Base-by-base conservation (phyloP, 2,888 invertebrate genomes). In the Leucophenga montana region DNA sequence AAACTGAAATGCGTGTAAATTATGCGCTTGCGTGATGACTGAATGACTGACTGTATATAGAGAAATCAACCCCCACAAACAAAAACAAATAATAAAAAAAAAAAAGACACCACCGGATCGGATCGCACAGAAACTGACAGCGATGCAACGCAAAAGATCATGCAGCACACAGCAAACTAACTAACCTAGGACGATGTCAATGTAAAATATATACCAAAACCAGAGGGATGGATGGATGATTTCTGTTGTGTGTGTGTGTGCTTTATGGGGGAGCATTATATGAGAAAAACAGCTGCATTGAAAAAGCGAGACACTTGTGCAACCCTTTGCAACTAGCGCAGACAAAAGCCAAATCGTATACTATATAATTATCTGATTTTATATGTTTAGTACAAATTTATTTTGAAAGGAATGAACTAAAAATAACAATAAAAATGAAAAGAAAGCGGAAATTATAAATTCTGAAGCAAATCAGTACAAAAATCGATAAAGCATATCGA, bases 51-150 rank as follows among this genome's bases (percentile, higher is more conserved):
- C 61, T 59, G 22, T 77, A 75, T 75, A 67, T 67, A 69, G 69
- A 67, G 46, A 78, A 81, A 77, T 72, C 83, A 82, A 82, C 82
- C 82, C 83, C 82, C 82, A 78, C 77, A 73, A 73, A 50, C 16
- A 65, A 53, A 27, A 65, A 50, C 1, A 1, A 27, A n/a, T 33
- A 31, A 59, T n/a, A 27, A 59, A 31, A 8, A 22, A 16, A 27
- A 57, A 20, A 59, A 33, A 59, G 6, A 16, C 27, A 39, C 39
- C 22, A 56, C 22, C 56, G 9, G 20, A 6, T 50, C 5, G 18
- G 50, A 11, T 50, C n/a, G 18, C 16, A 27, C 14, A 46, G 6
- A 57, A 57, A 57, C 14, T 56, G 14, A 18, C 18, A 22, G 22
- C n/a, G n/a, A 27, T 22, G 27, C 48, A 48, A 16, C 48, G 48